Evolutionary conservation across 92 coral and sea anemone genomes (phyloP).

Genomic region (Anthopleura xanthogrammica): DNA sequence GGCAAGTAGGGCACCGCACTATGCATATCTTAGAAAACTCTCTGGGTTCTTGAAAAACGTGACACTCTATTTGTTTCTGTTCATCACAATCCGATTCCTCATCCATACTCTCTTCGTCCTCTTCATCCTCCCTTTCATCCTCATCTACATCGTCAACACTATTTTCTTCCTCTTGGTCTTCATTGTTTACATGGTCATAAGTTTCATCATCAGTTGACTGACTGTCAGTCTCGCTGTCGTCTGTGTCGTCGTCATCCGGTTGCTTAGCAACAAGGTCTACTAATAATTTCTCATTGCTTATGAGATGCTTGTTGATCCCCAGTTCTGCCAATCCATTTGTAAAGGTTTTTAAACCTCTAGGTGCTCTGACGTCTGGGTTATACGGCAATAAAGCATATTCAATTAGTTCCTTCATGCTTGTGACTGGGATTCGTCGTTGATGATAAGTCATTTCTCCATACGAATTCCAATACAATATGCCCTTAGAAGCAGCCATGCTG

Average conservation of each 20-base stretch:
- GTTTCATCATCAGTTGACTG: background rate
- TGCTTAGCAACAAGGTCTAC: conserved; percentile 8
- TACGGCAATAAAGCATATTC: no score
- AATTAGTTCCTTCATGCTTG: no score
- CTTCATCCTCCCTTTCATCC: background rate
- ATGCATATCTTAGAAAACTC: background rate
- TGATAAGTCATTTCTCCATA: background rate
- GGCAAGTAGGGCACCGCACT: background rate
- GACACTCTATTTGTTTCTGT: background rate
- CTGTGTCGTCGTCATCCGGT: background rate
- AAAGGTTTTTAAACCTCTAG: background rate
- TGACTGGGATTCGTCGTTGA: background rate
- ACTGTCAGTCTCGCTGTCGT: background rate
- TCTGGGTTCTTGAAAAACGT: background rate
- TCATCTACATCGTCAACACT: background rate
- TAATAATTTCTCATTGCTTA: background rate
- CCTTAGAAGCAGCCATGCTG: no score
- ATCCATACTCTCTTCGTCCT: background rate
- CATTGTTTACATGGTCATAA: background rate
- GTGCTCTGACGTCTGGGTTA: background rate
- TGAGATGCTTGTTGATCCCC: background rate
- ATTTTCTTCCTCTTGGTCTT: background rate
- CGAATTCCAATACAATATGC: background rate
- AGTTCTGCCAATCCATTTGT: background rate
- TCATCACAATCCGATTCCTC: no score